Base-by-base conservation (phyloP, 2,888 invertebrate species). In the Microctonus aethiopoides region DNA sequence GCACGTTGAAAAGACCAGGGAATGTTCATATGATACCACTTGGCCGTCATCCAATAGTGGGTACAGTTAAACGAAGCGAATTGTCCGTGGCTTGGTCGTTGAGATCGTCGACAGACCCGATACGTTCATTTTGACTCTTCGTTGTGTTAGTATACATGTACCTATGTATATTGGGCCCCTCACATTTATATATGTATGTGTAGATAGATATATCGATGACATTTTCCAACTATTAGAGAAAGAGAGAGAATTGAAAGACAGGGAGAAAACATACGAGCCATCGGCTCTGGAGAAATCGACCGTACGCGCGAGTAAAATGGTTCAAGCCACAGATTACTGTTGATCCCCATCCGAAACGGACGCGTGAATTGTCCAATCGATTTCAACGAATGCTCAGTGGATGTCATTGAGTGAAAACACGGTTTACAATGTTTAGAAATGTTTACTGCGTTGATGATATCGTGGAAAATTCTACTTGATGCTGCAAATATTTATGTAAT, bases 11-110 rank as follows among this genome's bases (percentile, higher is more conserved):
- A 66, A 63, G 46, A 22, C 29, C 22, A 41, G 24, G 11, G 29
- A 56, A 57, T 26, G 59, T 60, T 64, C 70, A 68, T 72, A 73
- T 74, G 74, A 75, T 75, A 74, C 72, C 52, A 68, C 36, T 74
- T 76, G 76, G 74, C 77, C 61, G 64, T 71, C 69, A 65, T 74
- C 74, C 75, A 76, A 67, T 60, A 61, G 68, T 74, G 72, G 70
- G 74, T 77, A 73, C 74, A 72, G 80, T 81, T 83, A 82, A 83
- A 81, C 81, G 82, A 83, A 82, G 79, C 80, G 81, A 80, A 82
- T 80, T 78, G 79, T 83, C 76, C 72, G 60, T 69, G 64, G 67
- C 69, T 70, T 62, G 66, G 36, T 59, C 66, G 32, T 62, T 20
- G 61, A 52, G 70, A 71, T 62, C 72, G 62, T 74, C 70, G 73